phyloP scores from a whole-genome alignment of 2,888 invertebrate species.

The Meandrusa payeni region DNA sequence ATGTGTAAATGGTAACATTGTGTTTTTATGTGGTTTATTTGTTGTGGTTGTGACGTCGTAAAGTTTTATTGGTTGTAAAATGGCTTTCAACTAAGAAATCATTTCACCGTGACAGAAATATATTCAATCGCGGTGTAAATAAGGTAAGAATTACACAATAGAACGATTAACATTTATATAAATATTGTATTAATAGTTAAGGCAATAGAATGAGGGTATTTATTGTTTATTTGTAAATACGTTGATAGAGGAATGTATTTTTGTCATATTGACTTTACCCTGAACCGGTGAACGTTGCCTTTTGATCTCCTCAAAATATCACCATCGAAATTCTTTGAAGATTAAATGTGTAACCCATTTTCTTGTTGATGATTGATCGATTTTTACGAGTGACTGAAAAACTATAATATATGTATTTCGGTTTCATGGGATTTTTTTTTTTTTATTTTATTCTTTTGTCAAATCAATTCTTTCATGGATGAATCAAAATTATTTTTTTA shows the following conservation, averaged over 20 bases:
- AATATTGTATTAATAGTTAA: slow-evolving; percentile 5
- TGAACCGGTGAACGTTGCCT: slow-evolving; percentile 13
- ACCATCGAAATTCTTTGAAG: slow-evolving; percentile 25
- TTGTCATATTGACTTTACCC: slow-evolving; percentile 23
- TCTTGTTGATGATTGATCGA: slow-evolving; percentile 20
- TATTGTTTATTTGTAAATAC: slow-evolving; percentile 22
- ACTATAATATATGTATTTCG: neutral
- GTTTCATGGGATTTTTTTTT: neutral
- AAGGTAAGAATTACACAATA: slow-evolving; percentile 4
- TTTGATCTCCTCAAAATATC: slow-evolving; percentile 23
- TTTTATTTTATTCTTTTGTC: neutral
- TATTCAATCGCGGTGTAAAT: neutral
- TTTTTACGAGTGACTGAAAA: slow-evolving; percentile 12
- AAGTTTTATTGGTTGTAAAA: slow-evolving; percentile 19
- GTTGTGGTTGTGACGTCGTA: slow-evolving; percentile 14
- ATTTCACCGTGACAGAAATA: neutral
- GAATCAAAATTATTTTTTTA: too few relatives aligned
- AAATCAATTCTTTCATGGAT: too few relatives aligned
- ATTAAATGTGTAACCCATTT: slow-evolving; percentile 22
- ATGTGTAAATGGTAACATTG: slow-evolving; percentile 5
- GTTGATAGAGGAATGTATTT: slow-evolving; percentile 18
- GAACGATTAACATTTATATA: neutral
- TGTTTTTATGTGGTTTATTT: slow-evolving; percentile 12
- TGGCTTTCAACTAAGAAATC: slow-evolving; percentile 13
- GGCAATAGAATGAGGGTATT: slow-evolving; percentile 3